phyloP scores from a whole-genome alignment of 2,888 invertebrate genomes.

The Euzetes globulus region DNA sequence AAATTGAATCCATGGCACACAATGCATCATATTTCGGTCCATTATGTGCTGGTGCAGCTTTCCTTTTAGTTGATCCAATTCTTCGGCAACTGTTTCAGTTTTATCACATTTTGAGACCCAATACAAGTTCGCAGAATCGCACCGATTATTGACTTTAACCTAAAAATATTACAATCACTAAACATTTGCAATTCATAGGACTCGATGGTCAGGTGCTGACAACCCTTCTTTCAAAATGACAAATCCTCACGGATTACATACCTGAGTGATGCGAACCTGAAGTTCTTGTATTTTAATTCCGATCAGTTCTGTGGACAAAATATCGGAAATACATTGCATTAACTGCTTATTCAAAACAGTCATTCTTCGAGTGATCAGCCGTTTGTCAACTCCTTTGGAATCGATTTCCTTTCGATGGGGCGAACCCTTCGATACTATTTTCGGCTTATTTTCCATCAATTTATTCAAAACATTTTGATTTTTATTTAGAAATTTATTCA shows the following conservation, averaged over 20 bases:
- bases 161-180: neutral
- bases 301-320: conserved; percentile 28
- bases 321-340: conserved; percentile 25
- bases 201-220: too few species aligned
- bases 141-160: conserved; percentile 3
- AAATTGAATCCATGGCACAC: conserved; percentile 33
- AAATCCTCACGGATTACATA: conserved; percentile 22
- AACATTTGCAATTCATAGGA: too few species aligned
- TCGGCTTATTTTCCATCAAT: neutral
- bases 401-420: neutral
- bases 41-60: conserved; percentile 18
- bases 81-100: neutral
- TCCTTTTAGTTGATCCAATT: conserved; percentile 32
- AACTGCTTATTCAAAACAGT: conserved; percentile 31
- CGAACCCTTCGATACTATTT: neutral
- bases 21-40: conserved; percentile 16
- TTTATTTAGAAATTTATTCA: neutral
- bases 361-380: conserved; percentile 30
- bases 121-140: conserved; percentile 13
- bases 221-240: too few species aligned
- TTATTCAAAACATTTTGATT: neutral
- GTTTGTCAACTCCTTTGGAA: neutral
- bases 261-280: conserved; percentile 32
- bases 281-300: neutral
- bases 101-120: conserved; percentile 26